These are phyloP conservation scores for Rattus rattus DNA, from an alignment of 2,113 vertebrate genomes.

Conservation along the genomic window DNA sequence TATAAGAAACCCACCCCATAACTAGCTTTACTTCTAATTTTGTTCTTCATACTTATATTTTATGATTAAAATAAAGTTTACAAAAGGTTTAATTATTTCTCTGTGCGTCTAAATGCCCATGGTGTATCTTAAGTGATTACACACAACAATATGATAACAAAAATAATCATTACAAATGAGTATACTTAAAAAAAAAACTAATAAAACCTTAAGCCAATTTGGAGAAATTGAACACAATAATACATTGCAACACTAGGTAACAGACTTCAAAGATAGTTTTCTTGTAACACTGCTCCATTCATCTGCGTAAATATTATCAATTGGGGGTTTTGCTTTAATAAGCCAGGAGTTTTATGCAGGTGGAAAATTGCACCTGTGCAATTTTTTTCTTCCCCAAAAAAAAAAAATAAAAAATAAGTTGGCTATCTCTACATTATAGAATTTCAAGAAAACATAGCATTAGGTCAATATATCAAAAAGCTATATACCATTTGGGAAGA, in stretches of 20 bases:
- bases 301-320: not conserved
- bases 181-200: not conserved
- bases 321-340: not conserved
- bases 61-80: not conserved
- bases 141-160: not conserved
- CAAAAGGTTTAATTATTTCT: not conserved
- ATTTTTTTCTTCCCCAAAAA: not conserved
- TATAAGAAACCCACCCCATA: not conserved
- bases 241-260: not conserved
- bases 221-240: not conserved
- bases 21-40: not conserved
- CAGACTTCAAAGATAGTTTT: not conserved
- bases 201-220: not conserved
- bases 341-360: not conserved
- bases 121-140: not conserved
- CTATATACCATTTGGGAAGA: not conserved
- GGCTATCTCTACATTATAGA: not conserved
- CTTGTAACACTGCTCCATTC: accelerated
- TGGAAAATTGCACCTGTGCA: not conserved
- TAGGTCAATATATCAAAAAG: not conserved
- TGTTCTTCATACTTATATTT: not conserved
- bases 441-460: not conserved
- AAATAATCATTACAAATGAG: not conserved
- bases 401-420: not conserved
- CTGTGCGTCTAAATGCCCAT: not conserved